These are phyloP conservation scores for Strix uralensis DNA, from an alignment of 2,113 vertebrate species.

Conservation along the genomic window DNA sequence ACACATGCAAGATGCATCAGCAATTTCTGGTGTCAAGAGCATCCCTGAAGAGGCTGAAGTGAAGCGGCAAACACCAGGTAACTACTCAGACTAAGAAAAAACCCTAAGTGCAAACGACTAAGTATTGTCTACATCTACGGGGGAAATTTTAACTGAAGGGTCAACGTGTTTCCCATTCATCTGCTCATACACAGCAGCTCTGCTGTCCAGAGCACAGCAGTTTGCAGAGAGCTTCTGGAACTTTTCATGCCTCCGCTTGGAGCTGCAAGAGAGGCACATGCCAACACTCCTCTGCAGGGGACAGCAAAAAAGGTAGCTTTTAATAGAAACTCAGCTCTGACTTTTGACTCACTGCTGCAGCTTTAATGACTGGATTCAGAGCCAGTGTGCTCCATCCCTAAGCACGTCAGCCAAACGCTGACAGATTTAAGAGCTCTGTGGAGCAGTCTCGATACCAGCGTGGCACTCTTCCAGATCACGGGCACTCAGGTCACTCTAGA, in stretches of 20 bases:
- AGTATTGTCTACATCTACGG: neutral
- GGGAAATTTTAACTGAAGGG: neutral
- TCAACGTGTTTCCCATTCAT: rapidly evolving
- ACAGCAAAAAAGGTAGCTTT: slow-evolving; percentile 27
- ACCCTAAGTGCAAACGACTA: neutral
- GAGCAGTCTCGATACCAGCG: neutral
- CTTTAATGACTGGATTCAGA: neutral
- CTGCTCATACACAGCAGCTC: rapidly evolving
- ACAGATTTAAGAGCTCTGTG: neutral
- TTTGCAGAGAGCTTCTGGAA: neutral
- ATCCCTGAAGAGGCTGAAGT: neutral
- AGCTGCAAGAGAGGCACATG: neutral
- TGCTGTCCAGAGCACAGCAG: rapidly evolving
- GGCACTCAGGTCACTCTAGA: neutral
- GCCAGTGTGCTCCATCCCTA: neutral
- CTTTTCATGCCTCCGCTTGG: neutral
- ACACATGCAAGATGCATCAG: neutral
- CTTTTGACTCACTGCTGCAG: slow-evolving; percentile 17
- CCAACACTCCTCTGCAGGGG: neutral
- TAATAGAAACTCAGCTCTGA: slow-evolving; percentile 29
- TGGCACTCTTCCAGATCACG: neutral
- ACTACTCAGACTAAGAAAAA: neutral
- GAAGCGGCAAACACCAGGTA: neutral
- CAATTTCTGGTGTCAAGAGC: neutral
- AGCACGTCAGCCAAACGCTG: neutral